Evolutionary conservation across 2,113 vertebrate species (phyloP).

Genomic region (Semicossyphus pulcher): DNA sequence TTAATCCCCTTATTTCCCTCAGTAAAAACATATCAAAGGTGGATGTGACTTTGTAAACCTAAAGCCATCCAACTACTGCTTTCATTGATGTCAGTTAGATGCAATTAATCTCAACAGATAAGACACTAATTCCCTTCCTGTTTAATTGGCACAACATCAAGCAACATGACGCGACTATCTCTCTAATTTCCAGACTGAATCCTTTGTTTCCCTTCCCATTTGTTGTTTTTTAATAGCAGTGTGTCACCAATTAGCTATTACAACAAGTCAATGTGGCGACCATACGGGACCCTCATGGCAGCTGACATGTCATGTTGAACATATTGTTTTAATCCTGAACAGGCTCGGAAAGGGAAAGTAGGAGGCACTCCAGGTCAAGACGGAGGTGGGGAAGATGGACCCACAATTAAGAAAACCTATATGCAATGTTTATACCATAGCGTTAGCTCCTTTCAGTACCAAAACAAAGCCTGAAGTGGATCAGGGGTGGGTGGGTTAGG

Average conservation of each 20-base stretch:
- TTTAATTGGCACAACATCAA: constrained; percentile 51
- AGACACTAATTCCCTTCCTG: constrained; percentile 11
- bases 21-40: neutral
- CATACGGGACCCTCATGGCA: constrained; percentile 27
- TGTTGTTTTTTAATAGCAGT: constrained; percentile 23
- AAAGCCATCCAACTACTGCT: neutral
- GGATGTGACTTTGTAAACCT: constrained; percentile 1
- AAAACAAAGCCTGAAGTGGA: constrained; percentile 26
- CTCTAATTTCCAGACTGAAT: constrained; percentile 14
- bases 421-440: neutral
- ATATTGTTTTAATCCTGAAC: constrained; percentile 42
- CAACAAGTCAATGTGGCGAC: constrained; percentile 49
- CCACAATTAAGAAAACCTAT: neutral
- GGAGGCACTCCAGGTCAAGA: neutral
- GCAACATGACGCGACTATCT: constrained; percentile 14
- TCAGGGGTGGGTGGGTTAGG: constrained; percentile 4
- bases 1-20: constrained; percentile 5
- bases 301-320: constrained; percentile 38
- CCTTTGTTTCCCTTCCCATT: constrained; percentile 12
- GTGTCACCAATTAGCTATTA: constrained; percentile 17
- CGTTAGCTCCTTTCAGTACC: constrained; percentile 34
- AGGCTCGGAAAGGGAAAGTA: constrained; percentile 5
- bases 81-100: constrained; percentile 26
- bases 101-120: constrained; percentile 3
- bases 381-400: constrained; percentile 15